phyloP scores from a whole-genome alignment of 2,113 vertebrate genomes.

The Centrocercus urophasianus region DNA sequence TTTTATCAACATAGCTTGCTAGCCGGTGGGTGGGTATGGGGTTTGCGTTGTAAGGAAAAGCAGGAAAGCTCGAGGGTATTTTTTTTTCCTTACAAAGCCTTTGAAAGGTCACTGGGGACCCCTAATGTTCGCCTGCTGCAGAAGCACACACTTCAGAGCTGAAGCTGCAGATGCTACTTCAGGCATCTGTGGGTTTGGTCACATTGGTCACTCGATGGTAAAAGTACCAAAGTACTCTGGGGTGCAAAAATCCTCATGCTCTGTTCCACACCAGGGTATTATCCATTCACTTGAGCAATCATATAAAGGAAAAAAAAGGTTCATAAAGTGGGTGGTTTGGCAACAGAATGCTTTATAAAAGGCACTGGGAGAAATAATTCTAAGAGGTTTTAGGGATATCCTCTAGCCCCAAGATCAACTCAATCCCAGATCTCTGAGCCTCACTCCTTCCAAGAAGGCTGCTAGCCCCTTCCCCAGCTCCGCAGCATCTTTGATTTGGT shows the following conservation, averaged over 20 bases:
- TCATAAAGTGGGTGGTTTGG: not conserved
- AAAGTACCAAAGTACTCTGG: not conserved
- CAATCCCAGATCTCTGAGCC: not conserved
- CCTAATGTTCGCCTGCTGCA: conserved; percentile 68
- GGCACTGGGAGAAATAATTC: not conserved
- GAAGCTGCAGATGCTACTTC: not conserved
- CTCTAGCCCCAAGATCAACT: not conserved
- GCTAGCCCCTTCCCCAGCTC: not conserved
- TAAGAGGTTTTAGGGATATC: not conserved
- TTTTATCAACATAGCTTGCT: conserved; percentile 22
- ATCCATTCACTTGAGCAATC: not conserved
- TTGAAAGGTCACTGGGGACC: conserved; percentile 70
- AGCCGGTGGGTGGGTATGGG: conserved; percentile 10
- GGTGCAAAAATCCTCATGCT: not conserved
- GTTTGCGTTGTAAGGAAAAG: conserved; percentile 14
- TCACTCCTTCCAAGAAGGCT: not conserved
- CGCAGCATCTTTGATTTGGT: not conserved
- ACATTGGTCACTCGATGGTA: not conserved
- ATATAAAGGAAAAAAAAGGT: not conserved
- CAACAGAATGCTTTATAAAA: not conserved
- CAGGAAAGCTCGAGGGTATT: not conserved
- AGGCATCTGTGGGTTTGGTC: not conserved
- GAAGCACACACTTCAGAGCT: not conserved
- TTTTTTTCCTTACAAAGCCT: not conserved
- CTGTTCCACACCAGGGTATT: not conserved